Percentiles rank a stretch among this genome's conserved stretches.
phyloP scores from a whole-genome alignment of 2,888 invertebrate genomes.

The Beris morrisii region DNA sequence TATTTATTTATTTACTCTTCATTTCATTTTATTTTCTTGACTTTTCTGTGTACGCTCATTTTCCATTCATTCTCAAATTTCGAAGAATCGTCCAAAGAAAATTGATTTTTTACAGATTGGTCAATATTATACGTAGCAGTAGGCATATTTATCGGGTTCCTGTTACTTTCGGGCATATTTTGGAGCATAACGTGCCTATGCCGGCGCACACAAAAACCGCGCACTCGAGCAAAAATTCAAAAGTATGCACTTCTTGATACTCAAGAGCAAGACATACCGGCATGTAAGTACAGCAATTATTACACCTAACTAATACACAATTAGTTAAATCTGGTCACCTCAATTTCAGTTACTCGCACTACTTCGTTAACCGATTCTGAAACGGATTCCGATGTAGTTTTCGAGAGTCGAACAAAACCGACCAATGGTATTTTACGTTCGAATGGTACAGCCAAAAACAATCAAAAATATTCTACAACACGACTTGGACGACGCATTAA shows the following conservation, averaged over 20 bases:
- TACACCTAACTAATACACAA: neutral
- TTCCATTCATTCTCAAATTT: too few relatives aligned
- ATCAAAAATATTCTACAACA: slow-evolving; percentile 48
- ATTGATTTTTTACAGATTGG: slow-evolving; percentile 69
- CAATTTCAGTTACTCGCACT: slow-evolving; percentile 47
- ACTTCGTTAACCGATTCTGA: slow-evolving; percentile 74
- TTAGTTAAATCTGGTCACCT: neutral
- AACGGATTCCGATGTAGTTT: slow-evolving; percentile 82
- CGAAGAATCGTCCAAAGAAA: too few relatives aligned
- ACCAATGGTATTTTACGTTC: slow-evolving; percentile 45
- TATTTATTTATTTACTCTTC: too few relatives aligned
- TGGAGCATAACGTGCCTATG: slow-evolving; percentile 69
- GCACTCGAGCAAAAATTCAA: slow-evolving; percentile 62
- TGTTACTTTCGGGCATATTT: slow-evolving; percentile 62
- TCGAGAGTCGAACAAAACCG: slow-evolving; percentile 65
- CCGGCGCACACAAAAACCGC: slow-evolving; percentile 59
- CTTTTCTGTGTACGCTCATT: too few relatives aligned
- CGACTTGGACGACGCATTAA: slow-evolving; percentile 55
- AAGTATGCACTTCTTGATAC: slow-evolving; percentile 72
- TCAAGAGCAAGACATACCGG: slow-evolving; percentile 65
- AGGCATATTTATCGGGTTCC: slow-evolving; percentile 65
- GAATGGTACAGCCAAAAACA: slow-evolving; percentile 43
- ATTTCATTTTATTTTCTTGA: too few relatives aligned
- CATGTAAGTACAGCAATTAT: slow-evolving; percentile 47
- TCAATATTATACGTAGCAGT: slow-evolving; percentile 90